Conservation (phyloP, 2,113 vertebrate species). For the Elanus axillaris region DNA sequence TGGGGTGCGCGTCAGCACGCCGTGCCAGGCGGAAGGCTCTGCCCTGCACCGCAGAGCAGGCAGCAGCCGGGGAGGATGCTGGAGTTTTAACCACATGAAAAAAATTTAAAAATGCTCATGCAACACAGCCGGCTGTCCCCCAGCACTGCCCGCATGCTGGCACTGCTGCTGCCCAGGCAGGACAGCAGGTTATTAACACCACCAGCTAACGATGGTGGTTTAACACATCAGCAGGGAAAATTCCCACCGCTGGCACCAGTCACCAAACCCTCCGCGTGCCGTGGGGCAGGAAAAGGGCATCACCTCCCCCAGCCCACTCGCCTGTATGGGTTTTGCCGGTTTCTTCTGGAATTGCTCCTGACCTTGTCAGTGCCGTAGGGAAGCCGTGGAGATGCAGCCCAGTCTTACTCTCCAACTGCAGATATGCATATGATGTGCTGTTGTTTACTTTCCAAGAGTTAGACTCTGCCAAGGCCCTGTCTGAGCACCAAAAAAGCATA, state of each 20-base stretch:
- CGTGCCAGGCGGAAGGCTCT: background rate
- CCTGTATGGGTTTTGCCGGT: background rate
- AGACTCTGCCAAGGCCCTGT: background rate
- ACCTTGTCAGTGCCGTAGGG: background rate
- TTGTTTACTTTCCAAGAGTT: background rate
- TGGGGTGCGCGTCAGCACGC: rapidly evolving
- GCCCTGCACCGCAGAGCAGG: rapidly evolving
- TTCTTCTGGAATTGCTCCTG: background rate
- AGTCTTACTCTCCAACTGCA: background rate
- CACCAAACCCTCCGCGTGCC: background rate
- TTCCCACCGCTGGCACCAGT: background rate
- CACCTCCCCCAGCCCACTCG: too few species aligned
- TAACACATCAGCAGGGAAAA: background rate
- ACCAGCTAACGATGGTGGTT: background rate
- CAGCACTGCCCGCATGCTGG: background rate
- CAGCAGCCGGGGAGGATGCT: background rate
- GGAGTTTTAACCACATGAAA: background rate
- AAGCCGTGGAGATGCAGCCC: background rate
- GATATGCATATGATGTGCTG: background rate
- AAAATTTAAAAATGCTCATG: rapidly evolving
- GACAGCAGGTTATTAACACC: background rate
- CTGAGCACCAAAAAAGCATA: background rate
- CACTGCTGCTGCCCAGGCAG: background rate
- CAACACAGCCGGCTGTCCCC: rapidly evolving
- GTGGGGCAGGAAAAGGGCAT: background rate